These are phyloP conservation scores for Lissonota sp. DNA, from an alignment of 2,888 invertebrate genomes.

Conservation along the genomic window DNA sequence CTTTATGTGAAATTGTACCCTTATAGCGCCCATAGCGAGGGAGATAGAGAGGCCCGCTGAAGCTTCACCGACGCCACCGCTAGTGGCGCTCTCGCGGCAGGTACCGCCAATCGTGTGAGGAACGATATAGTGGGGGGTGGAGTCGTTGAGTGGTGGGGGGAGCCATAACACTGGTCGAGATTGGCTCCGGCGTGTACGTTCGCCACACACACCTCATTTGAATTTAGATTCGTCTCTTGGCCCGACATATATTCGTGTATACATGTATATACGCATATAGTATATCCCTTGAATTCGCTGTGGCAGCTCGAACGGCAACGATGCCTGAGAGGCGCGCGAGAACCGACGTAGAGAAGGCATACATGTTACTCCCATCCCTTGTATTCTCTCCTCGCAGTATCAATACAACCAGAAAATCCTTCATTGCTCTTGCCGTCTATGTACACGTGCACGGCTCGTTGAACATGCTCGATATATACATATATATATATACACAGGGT, in stretches of 20 bases:
- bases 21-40: constrained; percentile 12
- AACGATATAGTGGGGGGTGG: constrained; percentile 27
- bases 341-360: constrained; percentile 24
- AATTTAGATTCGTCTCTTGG: constrained; percentile 79
- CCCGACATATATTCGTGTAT: constrained; percentile 30
- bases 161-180: constrained; percentile 76
- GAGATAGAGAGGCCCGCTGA: constrained; percentile 4
- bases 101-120: constrained; percentile 54
- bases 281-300: constrained; percentile 3
- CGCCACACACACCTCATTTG: constrained; percentile 79
- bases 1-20: constrained; percentile 39
- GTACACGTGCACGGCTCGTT: constrained; percentile 15
- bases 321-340: background rate
- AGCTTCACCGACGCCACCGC: constrained; percentile 37
- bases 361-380: constrained; percentile 5
- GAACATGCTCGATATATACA: constrained; percentile 20
- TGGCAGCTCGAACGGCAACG: constrained; percentile 17
- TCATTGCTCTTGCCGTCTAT: constrained; percentile 24
- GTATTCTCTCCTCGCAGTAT: constrained; percentile 44
- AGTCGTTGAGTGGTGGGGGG: constrained; percentile 58
- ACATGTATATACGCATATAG: too few relatives aligned
- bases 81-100: constrained; percentile 54
- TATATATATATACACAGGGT: constrained; percentile 5
- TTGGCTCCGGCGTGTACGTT: constrained; percentile 76
- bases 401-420: constrained; percentile 56